Percentiles rank a stretch among this genome's conserved stretches.
phyloP scores from a whole-genome alignment of 2,113 vertebrate species.

The Tiliqua scincoides region DNA sequence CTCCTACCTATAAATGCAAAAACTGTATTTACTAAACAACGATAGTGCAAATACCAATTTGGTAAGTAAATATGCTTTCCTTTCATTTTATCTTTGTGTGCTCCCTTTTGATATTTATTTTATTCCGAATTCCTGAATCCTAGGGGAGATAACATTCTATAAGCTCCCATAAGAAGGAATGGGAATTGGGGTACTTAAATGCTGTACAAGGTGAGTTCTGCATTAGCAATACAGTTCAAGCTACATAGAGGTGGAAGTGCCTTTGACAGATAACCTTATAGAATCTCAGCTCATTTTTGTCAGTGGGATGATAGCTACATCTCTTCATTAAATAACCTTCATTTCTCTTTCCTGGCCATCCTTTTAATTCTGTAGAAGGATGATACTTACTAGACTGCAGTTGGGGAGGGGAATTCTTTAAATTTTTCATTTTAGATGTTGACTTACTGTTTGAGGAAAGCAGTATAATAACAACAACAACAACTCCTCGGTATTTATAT shows the following conservation, averaged over 20 bases:
- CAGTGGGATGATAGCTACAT: neutral
- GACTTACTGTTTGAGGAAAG: neutral
- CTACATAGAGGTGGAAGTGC: neutral
- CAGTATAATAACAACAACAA: neutral
- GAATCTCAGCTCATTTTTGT: slow-evolving; percentile 18
- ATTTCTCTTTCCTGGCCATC: neutral
- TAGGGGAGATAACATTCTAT: slow-evolving; percentile 3
- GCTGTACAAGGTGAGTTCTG: neutral
- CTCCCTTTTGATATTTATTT: slow-evolving; percentile 27
- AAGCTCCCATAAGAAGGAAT: neutral
- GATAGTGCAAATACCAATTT: slow-evolving; percentile 14
- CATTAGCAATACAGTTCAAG: neutral
- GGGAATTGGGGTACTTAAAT: neutral
- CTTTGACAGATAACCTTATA: neutral
- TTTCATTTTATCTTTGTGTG: slow-evolving; percentile 3
- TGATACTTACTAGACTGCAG: neutral
- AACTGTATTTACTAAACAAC: slow-evolving; percentile 12
- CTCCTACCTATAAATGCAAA: slow-evolving; percentile 10
- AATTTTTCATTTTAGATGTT: neutral
- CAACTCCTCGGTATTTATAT: too few species aligned
- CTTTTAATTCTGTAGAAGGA: slow-evolving; percentile 4
- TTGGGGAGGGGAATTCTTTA: neutral
- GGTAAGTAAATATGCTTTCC: slow-evolving; percentile 7
- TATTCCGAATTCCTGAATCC: slow-evolving; percentile 11
- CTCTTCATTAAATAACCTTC: neutral